phyloP scores from a whole-genome alignment of 2,888 invertebrate species.

The Saturnia japonica region DNA sequence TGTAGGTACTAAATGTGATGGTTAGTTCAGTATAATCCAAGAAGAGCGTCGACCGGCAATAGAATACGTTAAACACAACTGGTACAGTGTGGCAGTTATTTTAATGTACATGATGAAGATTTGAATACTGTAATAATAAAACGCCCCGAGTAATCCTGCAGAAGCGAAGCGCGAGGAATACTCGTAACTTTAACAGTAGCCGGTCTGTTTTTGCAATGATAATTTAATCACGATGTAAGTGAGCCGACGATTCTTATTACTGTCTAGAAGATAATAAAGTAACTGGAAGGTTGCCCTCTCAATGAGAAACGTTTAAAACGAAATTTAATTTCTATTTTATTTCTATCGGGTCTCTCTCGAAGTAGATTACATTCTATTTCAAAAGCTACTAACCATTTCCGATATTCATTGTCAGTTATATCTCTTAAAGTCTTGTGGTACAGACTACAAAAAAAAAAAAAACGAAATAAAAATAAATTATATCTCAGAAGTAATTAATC shows the following conservation, averaged over 20 bases:
- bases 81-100: constrained; percentile 23
- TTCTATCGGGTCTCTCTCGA: constrained; percentile 1
- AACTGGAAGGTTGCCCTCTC: constrained; percentile 41
- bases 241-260: constrained; percentile 59
- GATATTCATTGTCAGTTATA: constrained; percentile 9
- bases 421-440: neutral
- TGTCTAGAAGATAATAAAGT: constrained; percentile 60
- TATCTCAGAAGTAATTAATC: neutral
- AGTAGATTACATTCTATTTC: constrained; percentile 8
- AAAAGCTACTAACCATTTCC: constrained; percentile 4
- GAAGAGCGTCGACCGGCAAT: too few relatives aligned
- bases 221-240: constrained; percentile 75
- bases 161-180: constrained; percentile 52
- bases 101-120: constrained; percentile 35
- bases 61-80: neutral
- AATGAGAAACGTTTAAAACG: constrained; percentile 43
- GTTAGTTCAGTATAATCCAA: too few relatives aligned
- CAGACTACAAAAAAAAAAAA: neutral
- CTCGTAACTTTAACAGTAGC: constrained; percentile 43
- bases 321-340: constrained; percentile 43
- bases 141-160: constrained; percentile 46
- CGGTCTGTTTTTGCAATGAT: constrained; percentile 73
- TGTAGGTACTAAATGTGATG: neutral
- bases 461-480: neutral
- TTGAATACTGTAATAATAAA: constrained; percentile 41